Percentiles rank a stretch among this genome's conserved stretches.
Evolutionary conservation across 2,888 invertebrate genomes (phyloP).

Genomic region (Dione juno): DNA sequence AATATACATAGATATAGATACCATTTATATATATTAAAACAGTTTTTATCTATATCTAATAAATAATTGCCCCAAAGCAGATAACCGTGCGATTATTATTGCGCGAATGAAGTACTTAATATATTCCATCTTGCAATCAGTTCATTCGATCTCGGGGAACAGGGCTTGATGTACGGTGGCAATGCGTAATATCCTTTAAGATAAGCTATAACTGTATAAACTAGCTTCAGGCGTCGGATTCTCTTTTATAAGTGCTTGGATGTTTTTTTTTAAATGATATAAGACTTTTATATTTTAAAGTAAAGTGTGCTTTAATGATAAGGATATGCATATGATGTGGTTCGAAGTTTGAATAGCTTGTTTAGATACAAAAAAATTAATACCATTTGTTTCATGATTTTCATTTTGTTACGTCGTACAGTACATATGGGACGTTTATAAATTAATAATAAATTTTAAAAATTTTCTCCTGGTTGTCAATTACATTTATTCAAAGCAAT

Average conservation of each 20-base stretch:
- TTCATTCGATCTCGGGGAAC: conserved; percentile 48
- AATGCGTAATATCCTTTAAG: conserved; percentile 59
- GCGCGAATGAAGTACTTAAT: conserved; percentile 50
- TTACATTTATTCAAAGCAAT: too few relatives aligned
- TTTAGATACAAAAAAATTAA: too few relatives aligned
- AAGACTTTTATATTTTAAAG: background rate
- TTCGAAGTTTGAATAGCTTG: background rate
- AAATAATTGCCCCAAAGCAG: conserved; percentile 49
- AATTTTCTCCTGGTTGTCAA: too few relatives aligned
- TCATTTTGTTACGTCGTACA: too few relatives aligned
- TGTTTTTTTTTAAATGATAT: background rate
- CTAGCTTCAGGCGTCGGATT: conserved; percentile 30
- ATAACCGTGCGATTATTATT: conserved; percentile 48
- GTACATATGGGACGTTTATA: too few relatives aligned
- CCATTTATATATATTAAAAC: conserved; percentile 18
- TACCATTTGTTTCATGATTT: too few relatives aligned
- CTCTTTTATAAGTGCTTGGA: background rate
- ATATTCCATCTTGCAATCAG: conserved; percentile 51
- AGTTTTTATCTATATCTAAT: conserved; percentile 43
- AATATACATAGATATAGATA: background rate
- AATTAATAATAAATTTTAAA: too few relatives aligned
- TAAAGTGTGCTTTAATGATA: background rate
- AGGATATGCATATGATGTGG: background rate
- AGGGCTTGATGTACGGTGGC: conserved; percentile 62
- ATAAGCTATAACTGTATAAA: conserved; percentile 53